A percentile compares a stretch with the other conserved stretches of the same genome.
Conservation (phyloP, 2,113 vertebrate species). For the Protobothrops flavoviridis region DNA sequence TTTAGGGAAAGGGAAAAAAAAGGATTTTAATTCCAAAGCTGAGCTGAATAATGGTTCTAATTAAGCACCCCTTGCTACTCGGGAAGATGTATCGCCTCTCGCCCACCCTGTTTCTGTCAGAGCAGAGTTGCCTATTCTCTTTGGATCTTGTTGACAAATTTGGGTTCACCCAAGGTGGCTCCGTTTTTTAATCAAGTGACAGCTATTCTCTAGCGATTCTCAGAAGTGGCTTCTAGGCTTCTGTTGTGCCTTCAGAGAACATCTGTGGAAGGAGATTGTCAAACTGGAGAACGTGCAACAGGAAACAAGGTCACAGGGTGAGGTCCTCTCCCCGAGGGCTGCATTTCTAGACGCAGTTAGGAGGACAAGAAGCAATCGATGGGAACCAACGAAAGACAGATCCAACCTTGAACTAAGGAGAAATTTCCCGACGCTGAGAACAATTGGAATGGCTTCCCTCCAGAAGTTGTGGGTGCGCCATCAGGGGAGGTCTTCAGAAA, state of each 20-base stretch:
- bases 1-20: neutral
- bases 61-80: conserved; percentile 55
- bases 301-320: too few relatives aligned
- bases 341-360: neutral
- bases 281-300: neutral
- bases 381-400: neutral
- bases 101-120: conserved; percentile 13
- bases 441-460: neutral
- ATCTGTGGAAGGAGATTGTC: too few relatives aligned
- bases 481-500: neutral
- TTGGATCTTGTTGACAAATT: conserved; percentile 42
- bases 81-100: conserved; percentile 38
- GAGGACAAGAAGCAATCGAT: neutral
- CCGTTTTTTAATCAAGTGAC: conserved; percentile 31
- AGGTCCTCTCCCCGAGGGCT: rapidly evolving
- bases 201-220: conserved; percentile 36
- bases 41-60: conserved; percentile 56
- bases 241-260: rapidly evolving
- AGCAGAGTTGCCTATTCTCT: conserved; percentile 49
- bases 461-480: neutral
- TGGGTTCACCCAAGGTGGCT: conserved; percentile 10
- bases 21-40: conserved; percentile 58
- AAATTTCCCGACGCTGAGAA: neutral
- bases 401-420: neutral
- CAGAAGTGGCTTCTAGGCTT: neutral